Evolutionary conservation across 2,888 invertebrate species (phyloP).

Genomic region (Toxonevra muliebris): DNA sequence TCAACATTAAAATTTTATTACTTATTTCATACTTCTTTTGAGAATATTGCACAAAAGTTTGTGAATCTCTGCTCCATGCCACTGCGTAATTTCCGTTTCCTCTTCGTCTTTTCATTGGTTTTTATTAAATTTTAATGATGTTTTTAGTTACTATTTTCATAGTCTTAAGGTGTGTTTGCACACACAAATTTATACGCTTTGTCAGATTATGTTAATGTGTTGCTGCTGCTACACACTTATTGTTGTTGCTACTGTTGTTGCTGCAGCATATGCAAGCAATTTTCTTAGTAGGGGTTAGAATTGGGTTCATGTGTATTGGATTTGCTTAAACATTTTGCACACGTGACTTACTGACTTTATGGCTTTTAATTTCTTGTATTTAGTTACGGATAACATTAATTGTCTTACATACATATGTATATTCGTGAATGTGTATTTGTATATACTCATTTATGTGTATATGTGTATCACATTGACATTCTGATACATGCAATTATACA

Average conservation of each 20-base stretch:
- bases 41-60: no score
- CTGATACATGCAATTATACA: slow-evolving; percentile 7
- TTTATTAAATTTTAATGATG: slow-evolving; percentile 20
- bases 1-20: no score
- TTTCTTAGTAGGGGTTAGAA: not conserved
- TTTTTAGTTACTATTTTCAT: slow-evolving; percentile 7
- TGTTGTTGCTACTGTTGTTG: slow-evolving; percentile 5
- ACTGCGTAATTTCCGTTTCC: no score
- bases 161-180: slow-evolving; percentile 37
- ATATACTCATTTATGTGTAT: not conserved
- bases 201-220: slow-evolving; percentile 47
- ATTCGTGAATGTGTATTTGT: slow-evolving; percentile 8
- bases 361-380: slow-evolving; percentile 58
- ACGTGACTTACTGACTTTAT: slow-evolving; percentile 60
- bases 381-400: slow-evolving; percentile 53
- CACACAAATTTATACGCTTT: slow-evolving; percentile 48
- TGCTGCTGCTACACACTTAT: slow-evolving; percentile 18
- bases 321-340: slow-evolving; percentile 43
- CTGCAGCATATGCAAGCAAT: slow-evolving; percentile 3
- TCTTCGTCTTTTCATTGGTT: not conserved
- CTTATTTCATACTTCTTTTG: no score
- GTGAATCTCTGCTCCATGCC: no score
- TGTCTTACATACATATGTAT: slow-evolving; percentile 40
- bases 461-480: not conserved
- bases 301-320: no score